Evolutionary conservation across 2,113 vertebrate species (phyloP), one percentile per base, ranked within the genome.

Genomic region (Aythya baeri): DNA sequence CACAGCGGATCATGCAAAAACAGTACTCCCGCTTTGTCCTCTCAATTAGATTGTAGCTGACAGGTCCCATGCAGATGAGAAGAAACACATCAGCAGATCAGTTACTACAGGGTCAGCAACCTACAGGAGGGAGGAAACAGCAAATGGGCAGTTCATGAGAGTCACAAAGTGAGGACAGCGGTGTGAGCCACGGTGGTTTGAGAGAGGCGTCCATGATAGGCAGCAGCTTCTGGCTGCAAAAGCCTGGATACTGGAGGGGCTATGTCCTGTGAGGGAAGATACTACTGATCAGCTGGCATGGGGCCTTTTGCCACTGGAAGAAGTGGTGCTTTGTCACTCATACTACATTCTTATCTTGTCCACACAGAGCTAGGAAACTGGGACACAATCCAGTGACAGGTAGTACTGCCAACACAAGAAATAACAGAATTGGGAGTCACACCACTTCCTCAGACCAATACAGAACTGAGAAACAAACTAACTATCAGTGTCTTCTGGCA

Each of bases 301-400:
- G 22, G 83, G 26, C 58, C 27, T 72, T 14, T 61, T 0, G 0
- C 31, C 49, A 43, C 73, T 46, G 2, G 3, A 23, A 81, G 17
- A 20, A 62, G 14, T 41, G 36, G 54, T 3, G 0, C 18, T n/a
- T 43, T 84, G 46, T 62, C 26, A 67, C 6, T 12, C 10, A 17
- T n/a, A 15, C 18, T 65, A 41, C 15, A 9, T 34, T 83, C 23
- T 74, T 82, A 66, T 54, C 55, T 74, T 82, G 70, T 62, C 55
- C 61, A 81, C 41, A 26, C 11, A 46, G 38, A 88, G 34, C 16
- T 61, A 57, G 17, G 32, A 52, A 43, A 32, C 18, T 31, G 38
- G 17, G 41, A 67, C 38, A 67, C 5, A 57, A 32, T 17, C 57
- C 49, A 52, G 21, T 13, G n/a, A 62, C 41, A 78, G 17, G 22